Conservation (phyloP, 2,113 vertebrate species). For the Mobula hypostoma region DNA sequence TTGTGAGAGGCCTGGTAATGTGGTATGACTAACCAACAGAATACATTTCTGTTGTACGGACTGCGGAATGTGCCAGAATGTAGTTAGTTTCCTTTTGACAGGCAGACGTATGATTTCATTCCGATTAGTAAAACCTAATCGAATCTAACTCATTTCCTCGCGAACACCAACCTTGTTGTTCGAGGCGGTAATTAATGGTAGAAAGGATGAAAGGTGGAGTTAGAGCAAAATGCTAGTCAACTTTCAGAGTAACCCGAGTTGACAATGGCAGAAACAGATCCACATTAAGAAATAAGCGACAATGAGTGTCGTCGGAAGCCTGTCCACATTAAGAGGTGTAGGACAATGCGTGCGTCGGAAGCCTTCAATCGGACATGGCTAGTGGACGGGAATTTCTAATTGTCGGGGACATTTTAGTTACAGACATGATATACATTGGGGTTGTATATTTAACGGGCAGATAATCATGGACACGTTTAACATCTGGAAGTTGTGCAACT, state of each 20-base stretch:
- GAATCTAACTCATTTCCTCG: not conserved
- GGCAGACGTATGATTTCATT: not conserved
- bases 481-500: no score
- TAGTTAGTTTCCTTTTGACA: not conserved
- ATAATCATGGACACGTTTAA: not conserved
- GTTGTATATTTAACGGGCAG: not conserved
- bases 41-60: not conserved
- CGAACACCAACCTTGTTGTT: not conserved
- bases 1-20: not conserved
- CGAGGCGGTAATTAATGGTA: not conserved
- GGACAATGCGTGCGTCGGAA: no score
- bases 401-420: not conserved
- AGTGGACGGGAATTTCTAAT: not conserved
- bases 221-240: not conserved
- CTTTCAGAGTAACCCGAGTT: not conserved
- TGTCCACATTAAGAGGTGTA: no score
- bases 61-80: not conserved
- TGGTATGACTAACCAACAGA: not conserved
- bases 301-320: no score
- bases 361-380: no score
- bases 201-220: not conserved
- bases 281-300: no score
- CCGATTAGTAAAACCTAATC: not conserved
- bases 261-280: not conserved
- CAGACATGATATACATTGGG: not conserved